These are phyloP conservation scores for Melanaphis sacchari DNA, from an alignment of 1,140 invertebrate genomes.

Conservation along the genomic window DNA sequence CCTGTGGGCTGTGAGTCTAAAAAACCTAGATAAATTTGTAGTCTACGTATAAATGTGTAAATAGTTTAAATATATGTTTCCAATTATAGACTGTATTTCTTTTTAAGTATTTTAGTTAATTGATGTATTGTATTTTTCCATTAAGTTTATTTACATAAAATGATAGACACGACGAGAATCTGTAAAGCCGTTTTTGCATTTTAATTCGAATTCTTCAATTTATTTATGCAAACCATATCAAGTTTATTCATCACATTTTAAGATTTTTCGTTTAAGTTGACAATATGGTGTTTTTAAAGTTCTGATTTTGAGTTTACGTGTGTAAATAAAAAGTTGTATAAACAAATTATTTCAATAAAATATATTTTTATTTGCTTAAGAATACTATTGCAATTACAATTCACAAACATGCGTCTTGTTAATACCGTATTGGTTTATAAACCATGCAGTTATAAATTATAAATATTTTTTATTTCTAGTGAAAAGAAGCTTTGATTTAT, in stretches of 20 bases:
- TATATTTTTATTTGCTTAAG: background rate
- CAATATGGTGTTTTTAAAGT: background rate
- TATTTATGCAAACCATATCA: conserved; percentile 23
- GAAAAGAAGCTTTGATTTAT: background rate
- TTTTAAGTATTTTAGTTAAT: background rate
- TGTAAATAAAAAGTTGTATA: background rate
- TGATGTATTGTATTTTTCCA: background rate
- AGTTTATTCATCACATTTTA: conserved; percentile 3
- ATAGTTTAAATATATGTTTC: background rate
- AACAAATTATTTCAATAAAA: background rate
- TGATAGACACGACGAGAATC: background rate
- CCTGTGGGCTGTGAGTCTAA: background rate
- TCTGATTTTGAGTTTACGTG: background rate
- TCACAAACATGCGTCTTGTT: background rate
- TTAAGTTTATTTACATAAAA: conserved; percentile 28
- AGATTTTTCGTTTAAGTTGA: background rate
- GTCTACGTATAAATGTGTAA: background rate
- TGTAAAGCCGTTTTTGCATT: conserved; percentile 18
- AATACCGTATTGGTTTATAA: background rate
- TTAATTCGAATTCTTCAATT: conserved; percentile 38
- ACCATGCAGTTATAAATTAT: background rate
- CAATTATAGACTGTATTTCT: background rate
- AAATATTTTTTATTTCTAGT: background rate
- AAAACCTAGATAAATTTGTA: background rate
- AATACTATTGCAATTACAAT: background rate